These are phyloP conservation scores for Etia nguti DNA, from an alignment of 2,113 vertebrate genomes.

Conservation along the genomic window DNA sequence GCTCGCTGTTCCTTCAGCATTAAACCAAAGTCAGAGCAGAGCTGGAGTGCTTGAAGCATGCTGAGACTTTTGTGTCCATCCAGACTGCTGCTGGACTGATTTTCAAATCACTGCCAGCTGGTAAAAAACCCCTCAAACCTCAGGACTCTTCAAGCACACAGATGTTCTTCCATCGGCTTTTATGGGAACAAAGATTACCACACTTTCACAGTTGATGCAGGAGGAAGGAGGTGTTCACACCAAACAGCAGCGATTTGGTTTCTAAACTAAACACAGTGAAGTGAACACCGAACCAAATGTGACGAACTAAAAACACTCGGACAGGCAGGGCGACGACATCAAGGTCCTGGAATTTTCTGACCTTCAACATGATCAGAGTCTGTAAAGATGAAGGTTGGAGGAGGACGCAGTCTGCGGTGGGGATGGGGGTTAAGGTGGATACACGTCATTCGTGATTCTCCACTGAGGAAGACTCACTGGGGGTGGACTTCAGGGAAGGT, in stretches of 20 bases:
- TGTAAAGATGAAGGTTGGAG: neutral
- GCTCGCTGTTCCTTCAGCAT: neutral
- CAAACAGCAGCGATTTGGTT: neutral
- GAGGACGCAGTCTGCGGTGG: neutral
- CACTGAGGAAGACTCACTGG: neutral
- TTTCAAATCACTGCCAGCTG: neutral
- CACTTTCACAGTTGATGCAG: neutral
- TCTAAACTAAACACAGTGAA: neutral
- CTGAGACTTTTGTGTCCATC: neutral
- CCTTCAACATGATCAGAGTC: neutral
- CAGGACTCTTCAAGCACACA: neutral
- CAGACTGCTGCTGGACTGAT: neutral
- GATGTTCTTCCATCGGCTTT: neutral
- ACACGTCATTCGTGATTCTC: neutral
- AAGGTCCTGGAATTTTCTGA: neutral
- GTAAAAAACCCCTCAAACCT: neutral
- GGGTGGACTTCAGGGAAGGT: neutral
- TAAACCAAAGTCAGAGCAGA: neutral
- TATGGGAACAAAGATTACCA: neutral
- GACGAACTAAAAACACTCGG: neutral
- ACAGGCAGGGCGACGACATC: neutral
- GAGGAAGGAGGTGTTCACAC: neutral
- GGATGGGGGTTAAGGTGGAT: neutral
- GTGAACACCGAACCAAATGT: neutral
- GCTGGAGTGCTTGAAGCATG: neutral